A percentile compares a stretch with the other conserved stretches of the same genome.
These are phyloP conservation scores for Sakesphorus luctuosus DNA, from an alignment of 2,113 vertebrate species.

Conservation along the genomic window DNA sequence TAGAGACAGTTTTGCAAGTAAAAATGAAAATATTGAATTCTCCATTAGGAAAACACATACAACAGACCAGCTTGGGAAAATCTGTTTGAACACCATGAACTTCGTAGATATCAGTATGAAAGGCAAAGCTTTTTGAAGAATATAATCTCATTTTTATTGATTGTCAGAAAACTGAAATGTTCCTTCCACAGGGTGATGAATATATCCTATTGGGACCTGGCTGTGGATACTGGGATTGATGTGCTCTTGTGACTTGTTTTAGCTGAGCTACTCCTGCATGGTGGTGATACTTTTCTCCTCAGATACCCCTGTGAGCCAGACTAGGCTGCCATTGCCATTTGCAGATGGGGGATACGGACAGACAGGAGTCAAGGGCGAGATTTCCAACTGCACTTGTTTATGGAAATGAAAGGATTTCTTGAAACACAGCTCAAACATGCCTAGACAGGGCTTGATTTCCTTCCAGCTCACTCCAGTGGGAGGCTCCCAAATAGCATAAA, in stretches of 20 bases:
- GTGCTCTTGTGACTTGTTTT: background rate
- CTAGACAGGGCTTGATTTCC: background rate
- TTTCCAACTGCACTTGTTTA: background rate
- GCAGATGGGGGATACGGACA: background rate
- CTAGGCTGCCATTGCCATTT: background rate
- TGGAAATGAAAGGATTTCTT: slow-evolving; percentile 20
- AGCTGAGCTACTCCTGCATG: background rate
- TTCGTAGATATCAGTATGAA: background rate
- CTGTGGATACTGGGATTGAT: background rate
- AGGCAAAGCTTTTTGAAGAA: background rate
- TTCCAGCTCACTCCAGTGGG: slow-evolving; percentile 1
- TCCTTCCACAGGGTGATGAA: background rate
- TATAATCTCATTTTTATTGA: slow-evolving; percentile 6
- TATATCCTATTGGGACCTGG: background rate
- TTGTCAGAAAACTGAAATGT: background rate
- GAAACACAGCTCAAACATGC: background rate
- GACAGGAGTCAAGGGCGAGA: background rate
- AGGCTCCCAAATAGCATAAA: slow-evolving; percentile 3
- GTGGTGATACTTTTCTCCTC: background rate
- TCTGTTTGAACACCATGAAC: background rate
- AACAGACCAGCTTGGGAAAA: slow-evolving; percentile 7
- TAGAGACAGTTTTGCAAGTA: slow-evolving; percentile 20
- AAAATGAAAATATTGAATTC: slow-evolving; percentile 28
- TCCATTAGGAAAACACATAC: background rate
- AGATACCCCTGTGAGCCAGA: background rate